Evolutionary conservation across 2,888 invertebrate species (phyloP), one percentile per base, ranked within the genome.

Genomic region (Helicoverpa assulta): DNA sequence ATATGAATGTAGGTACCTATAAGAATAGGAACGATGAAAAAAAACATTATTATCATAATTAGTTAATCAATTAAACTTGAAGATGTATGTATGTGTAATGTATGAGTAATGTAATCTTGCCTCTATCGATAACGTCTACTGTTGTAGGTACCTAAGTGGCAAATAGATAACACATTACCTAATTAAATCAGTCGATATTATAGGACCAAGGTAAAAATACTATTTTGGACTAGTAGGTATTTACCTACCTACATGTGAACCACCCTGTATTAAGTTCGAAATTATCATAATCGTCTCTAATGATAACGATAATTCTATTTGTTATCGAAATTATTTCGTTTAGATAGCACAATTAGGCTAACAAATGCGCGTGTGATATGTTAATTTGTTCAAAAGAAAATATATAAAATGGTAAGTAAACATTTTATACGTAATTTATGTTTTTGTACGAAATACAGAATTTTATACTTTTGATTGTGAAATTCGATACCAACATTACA

Each of bases 361-460:
- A 56, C 68, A 55, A 52, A 68, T 74, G 29, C 51, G 10, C 21
- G 55, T 55, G 40, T 52, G 29, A 70, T 66, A 57, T 67, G 51
- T 56, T 78, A 61, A 70, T 65, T 29, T 56, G 59, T 47, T 47
- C n/a, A n/a, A 12, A 47, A 59, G 59, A 57, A 26, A 26, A 5
- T 50, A 53, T 33, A 65, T 64, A 79, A 60, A 70, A 86, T 85
- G 86, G 86, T 84, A 74, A 82, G 83, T 85, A 65, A 62, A 67
- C 53, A 47, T 2, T 0, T 64, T 16, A 33, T 59, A 40, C 4
- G 26, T 26, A 10, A 6, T 33, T 33, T 18, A 5, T 18, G 33
- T 40, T 1, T 26, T 21, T 2, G n/a, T 6, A 7, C 7, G n/a
- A 14, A 18, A 33, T 55, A 19, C 4, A 12, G 10, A 5, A 7